A percentile compares a stretch with the other conserved stretches of the same genome.
Conservation (phyloP, 2,888 invertebrate genomes). For the Lasioglossum lativentre region DNA sequence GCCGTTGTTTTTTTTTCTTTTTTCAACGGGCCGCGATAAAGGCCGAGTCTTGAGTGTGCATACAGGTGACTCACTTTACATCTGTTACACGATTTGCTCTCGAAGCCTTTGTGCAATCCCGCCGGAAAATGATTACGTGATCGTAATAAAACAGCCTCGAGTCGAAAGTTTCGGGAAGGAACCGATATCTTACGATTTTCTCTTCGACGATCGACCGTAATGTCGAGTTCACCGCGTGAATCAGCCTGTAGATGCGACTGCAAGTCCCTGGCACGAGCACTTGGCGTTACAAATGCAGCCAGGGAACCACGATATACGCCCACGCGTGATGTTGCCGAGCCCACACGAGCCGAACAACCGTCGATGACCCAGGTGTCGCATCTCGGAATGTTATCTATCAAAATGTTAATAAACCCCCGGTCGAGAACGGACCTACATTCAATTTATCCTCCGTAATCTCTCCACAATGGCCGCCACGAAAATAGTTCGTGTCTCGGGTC, state of each 20-base stretch:
- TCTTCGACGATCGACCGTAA: not conserved
- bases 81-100: not conserved
- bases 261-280: constrained; percentile 40
- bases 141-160: not conserved
- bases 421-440: not conserved
- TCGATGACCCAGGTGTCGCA: constrained; percentile 46
- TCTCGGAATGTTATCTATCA: constrained; percentile 47
- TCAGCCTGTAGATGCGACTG: constrained; percentile 33
- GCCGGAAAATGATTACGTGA: not conserved
- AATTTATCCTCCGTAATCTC: not conserved
- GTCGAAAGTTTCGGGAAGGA: not conserved
- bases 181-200: not conserved
- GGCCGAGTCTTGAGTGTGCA: not conserved
- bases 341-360: constrained; percentile 60
- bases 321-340: constrained; percentile 61
- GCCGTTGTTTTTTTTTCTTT: not conserved
- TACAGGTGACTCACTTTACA: constrained; percentile 29
- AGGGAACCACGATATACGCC: constrained; percentile 65
- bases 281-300: constrained; percentile 67
- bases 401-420: constrained; percentile 27
- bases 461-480: not conserved
- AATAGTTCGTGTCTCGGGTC: not conserved
- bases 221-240: not conserved
- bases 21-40: not conserved
- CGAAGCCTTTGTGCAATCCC: not conserved